Evolutionary conservation across 1,140 invertebrate genomes (phyloP).

Genomic region (Zaprionus ghesquierei): DNA sequence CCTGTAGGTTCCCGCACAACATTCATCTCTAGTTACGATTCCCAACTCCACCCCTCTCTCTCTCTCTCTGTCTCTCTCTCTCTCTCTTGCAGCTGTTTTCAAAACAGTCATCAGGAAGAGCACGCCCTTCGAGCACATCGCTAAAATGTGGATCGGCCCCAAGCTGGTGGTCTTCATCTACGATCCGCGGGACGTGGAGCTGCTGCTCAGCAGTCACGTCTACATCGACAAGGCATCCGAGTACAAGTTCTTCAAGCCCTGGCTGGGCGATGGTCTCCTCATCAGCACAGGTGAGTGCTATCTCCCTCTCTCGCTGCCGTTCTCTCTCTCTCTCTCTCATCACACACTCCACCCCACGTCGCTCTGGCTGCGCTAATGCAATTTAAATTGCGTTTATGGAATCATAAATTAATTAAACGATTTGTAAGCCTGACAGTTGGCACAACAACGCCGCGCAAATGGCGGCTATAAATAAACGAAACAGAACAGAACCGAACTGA

Average conservation of each 20-base stretch:
- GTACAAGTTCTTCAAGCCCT: constrained; percentile 89
- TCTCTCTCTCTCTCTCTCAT: not conserved
- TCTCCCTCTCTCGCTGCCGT: not conserved
- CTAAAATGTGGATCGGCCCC: constrained; percentile 89
- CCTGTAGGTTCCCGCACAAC: constrained; percentile 53
- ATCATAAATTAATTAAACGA: constrained; percentile 79
- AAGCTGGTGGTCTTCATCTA: constrained; percentile 88
- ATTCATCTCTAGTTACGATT: not conserved
- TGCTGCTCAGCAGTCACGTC: constrained; percentile 89
- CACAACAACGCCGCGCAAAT: constrained; percentile 56
- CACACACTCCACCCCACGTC: not conserved
- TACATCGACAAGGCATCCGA: constrained; percentile 89
- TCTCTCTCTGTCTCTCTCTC: not conserved
- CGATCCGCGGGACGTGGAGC: constrained; percentile 89
- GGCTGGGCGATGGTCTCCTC: constrained; percentile 89
- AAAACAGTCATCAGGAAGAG: constrained; percentile 85
- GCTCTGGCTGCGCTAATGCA: constrained; percentile 48
- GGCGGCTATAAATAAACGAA: constrained; percentile 67
- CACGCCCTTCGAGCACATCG: constrained; percentile 84
- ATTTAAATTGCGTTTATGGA: constrained; percentile 64
- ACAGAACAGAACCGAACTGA: not conserved
- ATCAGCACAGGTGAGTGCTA: constrained; percentile 87
- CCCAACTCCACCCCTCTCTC: not conserved
- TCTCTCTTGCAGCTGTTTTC: constrained; percentile 86
- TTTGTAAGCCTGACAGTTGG: constrained; percentile 69